A percentile compares a stretch with the other conserved stretches of the same genome.
These are phyloP conservation scores for Apodemus sylvaticus DNA, from an alignment of 2,113 vertebrate genomes.

Conservation along the genomic window DNA sequence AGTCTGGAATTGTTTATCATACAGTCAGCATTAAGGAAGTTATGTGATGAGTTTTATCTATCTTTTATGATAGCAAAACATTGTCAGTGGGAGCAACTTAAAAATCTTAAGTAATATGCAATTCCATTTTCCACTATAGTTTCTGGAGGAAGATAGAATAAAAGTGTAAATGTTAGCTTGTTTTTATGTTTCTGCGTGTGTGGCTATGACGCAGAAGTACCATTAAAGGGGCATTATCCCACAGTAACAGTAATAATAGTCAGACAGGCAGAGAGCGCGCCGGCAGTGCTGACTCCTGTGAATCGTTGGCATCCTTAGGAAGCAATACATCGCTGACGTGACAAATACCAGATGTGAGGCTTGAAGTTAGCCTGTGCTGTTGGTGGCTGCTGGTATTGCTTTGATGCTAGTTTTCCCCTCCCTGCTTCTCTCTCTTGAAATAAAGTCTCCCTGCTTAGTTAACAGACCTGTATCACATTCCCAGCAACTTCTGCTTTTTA, in stretches of 20 bases:
- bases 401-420: background rate
- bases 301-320: background rate
- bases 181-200: background rate
- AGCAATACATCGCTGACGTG: background rate
- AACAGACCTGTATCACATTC: background rate
- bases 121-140: constrained; percentile 36
- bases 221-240: background rate
- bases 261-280: background rate
- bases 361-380: background rate
- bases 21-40: background rate
- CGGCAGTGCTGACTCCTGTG: background rate
- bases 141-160: constrained; percentile 31
- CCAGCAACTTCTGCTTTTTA: background rate
- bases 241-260: background rate
- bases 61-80: constrained; percentile 1
- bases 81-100: background rate
- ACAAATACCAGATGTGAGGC: background rate
- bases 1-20: background rate
- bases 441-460: background rate
- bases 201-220: background rate
- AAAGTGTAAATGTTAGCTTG: background rate
- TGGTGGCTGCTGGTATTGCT: background rate
- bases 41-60: background rate
- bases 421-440: background rate
- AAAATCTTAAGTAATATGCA: background rate